Evolutionary conservation across 2,888 invertebrate species (phyloP).

Genomic region (Bombylius discolor): DNA sequence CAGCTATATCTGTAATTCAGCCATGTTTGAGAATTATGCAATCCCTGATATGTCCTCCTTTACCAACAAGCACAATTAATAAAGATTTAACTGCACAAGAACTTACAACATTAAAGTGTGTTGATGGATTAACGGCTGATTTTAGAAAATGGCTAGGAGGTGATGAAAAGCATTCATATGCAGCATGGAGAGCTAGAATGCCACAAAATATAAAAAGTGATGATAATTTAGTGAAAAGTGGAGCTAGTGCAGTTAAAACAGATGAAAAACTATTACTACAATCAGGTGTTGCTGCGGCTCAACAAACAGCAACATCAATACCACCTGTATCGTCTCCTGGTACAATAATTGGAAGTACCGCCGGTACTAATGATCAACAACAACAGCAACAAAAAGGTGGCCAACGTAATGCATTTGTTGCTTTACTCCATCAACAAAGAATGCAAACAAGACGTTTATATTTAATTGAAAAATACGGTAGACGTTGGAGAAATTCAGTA

Average conservation of each 20-base stretch:
- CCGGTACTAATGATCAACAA: not conserved
- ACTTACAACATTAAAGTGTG: slow-evolving; percentile 40
- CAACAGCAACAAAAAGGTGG: slow-evolving; percentile 5
- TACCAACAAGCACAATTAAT: slow-evolving; percentile 42
- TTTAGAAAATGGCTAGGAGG: slow-evolving; percentile 61
- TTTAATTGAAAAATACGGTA: slow-evolving; percentile 61
- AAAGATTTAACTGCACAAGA: slow-evolving; percentile 43
- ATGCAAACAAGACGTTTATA: slow-evolving; percentile 39
- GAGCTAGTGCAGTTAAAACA: slow-evolving; percentile 20
- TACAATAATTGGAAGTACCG: not conserved
- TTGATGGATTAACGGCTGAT: slow-evolving; percentile 54
- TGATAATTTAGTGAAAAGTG: slow-evolving; percentile 9
- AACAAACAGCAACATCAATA: slow-evolving; percentile 17
- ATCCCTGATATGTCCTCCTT: slow-evolving; percentile 57
- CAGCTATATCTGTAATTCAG: slow-evolving; percentile 77
- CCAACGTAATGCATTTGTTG: slow-evolving; percentile 8
- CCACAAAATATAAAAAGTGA: slow-evolving; percentile 33
- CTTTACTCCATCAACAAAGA: slow-evolving; percentile 27
- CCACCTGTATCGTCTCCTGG: slow-evolving; percentile 13
- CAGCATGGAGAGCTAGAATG: slow-evolving; percentile 57
- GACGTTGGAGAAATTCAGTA: slow-evolving; percentile 46
- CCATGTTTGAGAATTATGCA: slow-evolving; percentile 89
- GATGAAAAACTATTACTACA: slow-evolving; percentile 18
- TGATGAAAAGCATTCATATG: slow-evolving; percentile 53
- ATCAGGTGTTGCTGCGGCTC: slow-evolving; percentile 15